These are phyloP conservation scores for Ondatra zibethicus DNA, from an alignment of 2,113 vertebrate genomes.

Conservation along the genomic window DNA sequence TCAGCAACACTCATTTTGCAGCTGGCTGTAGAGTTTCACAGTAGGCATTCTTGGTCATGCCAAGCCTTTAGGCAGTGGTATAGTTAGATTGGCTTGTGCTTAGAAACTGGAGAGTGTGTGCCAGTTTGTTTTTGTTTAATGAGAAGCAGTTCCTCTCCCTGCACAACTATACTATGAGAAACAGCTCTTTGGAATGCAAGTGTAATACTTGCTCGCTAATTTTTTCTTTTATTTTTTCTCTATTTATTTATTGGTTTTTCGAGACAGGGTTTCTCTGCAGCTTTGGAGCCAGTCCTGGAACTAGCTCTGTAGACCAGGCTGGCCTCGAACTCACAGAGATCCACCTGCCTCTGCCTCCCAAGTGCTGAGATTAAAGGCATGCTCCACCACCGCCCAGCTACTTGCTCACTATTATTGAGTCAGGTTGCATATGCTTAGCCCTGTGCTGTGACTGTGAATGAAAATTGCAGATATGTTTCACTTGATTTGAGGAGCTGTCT, in stretches of 20 bases:
- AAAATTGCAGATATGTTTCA: not conserved
- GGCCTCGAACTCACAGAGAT: too few species aligned
- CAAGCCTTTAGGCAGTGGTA: not conserved
- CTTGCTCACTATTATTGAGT: not conserved
- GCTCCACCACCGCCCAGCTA: too few species aligned
- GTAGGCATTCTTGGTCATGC: not conserved
- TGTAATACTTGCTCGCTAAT: not conserved
- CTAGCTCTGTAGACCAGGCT: too few species aligned
- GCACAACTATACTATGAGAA: conserved; percentile 16
- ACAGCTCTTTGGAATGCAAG: not conserved
- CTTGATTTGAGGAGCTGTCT: not conserved
- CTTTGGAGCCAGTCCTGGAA: too few species aligned
- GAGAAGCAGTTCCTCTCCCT: not conserved
- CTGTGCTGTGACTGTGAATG: not conserved
- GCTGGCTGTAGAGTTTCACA: not conserved
- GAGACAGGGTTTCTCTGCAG: too few species aligned
- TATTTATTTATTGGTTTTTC: too few species aligned
- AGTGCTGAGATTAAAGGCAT: too few species aligned
- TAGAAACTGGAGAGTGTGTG: not conserved
- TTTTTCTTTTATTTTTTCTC: too few species aligned
- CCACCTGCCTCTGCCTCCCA: too few species aligned
- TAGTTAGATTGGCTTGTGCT: not conserved
- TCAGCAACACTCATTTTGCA: not conserved
- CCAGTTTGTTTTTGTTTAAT: not conserved
- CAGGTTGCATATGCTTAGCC: not conserved